Evolutionary conservation across 2,113 vertebrate species (phyloP).

Genomic region (Tachycineta bicolor): DNA sequence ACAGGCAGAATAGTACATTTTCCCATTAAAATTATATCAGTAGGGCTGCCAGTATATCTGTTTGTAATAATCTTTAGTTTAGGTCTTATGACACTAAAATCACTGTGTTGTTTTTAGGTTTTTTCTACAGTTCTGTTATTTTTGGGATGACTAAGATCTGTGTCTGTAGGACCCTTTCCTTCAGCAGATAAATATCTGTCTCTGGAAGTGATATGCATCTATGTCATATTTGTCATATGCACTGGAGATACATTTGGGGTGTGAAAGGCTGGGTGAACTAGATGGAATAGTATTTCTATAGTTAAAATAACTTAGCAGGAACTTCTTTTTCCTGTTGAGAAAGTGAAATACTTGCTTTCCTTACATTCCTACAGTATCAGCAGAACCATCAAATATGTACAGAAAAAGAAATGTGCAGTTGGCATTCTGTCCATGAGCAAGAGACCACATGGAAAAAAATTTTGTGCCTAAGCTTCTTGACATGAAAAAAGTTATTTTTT

Average conservation of each 20-base stretch:
- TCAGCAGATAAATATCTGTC: background rate
- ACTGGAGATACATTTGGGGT: rapidly evolving
- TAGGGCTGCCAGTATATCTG: background rate
- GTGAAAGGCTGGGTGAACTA: background rate
- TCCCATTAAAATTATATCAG: background rate
- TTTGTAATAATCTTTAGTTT: background rate
- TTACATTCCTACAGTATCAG: background rate
- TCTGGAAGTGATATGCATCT: background rate
- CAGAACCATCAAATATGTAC: background rate
- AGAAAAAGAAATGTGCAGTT: background rate
- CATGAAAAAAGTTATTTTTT: background rate
- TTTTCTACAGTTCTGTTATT: background rate
- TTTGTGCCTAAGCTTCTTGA: background rate
- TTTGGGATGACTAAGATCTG: background rate
- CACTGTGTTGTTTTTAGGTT: background rate
- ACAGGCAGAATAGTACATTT: background rate
- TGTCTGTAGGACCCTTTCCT: background rate
- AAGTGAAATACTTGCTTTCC: background rate
- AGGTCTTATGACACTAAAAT: background rate
- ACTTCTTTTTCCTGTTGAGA: background rate
- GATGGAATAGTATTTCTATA: background rate
- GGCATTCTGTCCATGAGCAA: background rate
- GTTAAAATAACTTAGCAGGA: background rate
- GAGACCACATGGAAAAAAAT: background rate
- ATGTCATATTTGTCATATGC: background rate